Evolutionary conservation across 2,113 vertebrate species (phyloP), one percentile per base, ranked within the genome.

Genomic region (Pteropus alecto): DNA sequence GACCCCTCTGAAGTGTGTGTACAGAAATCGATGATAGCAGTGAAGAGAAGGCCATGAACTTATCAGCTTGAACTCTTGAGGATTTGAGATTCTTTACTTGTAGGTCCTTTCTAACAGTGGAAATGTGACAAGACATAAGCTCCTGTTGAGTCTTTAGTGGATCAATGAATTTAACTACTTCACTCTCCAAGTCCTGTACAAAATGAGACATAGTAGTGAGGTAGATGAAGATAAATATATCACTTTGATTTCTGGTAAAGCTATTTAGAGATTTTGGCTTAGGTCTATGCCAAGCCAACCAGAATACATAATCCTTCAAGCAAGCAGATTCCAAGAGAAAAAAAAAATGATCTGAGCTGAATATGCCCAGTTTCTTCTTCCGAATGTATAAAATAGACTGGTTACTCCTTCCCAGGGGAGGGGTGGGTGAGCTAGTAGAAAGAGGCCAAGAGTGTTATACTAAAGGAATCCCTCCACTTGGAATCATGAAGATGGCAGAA

Each of bases 161-260:
- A 16, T 87, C 16, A 82, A 22, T 82, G 67, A 92, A 56, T 90
- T 77, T 28, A 8, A 91, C 6, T 12, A 18, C 2, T 87, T 87
- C 19, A 24, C n/a, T 90, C 43, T 33, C 22, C 8, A 5, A 68
- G 35, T 87, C 48, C 38, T 92, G 18, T 71, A 78, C 51, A 78
- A 87, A 87, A 78, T 51, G 61, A 93, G 48, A 43, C 8, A 67
- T 2, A 58, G 6, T 48, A 77, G 79, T 82, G 73, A 46, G 28
- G 26, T 48, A 30, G 9, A 86, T 58, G 7, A 28, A 85, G 30
- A 78, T 78, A 54, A 83, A 74, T 56, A n/a, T 76, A 71, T 43
- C 22, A 54, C 35, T 26, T 54, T 97, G 38, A 60, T 90, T 94
- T 91, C 43, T 89, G 33, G 81, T 95, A 86, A 78, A 82, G 12